phyloP scores from a whole-genome alignment of 2,113 vertebrate genomes.

The Hydrolagus affinis region DNA sequence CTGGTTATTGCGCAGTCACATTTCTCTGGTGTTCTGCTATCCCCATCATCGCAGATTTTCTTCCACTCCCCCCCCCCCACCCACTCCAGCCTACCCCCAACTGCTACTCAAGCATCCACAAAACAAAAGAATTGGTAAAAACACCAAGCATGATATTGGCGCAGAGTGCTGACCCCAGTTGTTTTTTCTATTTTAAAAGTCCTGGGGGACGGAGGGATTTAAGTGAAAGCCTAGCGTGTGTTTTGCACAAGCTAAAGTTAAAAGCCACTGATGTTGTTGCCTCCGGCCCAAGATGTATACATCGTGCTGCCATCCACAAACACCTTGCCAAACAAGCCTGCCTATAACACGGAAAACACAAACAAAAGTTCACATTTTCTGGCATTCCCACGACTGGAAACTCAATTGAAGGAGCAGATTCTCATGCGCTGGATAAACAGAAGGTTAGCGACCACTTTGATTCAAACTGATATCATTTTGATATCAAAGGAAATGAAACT shows the following conservation, averaged over 20 bases:
- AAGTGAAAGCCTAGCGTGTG: background rate
- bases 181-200: background rate
- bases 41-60: too few species aligned
- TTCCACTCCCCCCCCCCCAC: too few species aligned
- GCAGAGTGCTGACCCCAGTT: background rate
- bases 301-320: background rate
- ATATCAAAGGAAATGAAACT: too few species aligned
- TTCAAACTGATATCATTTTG: background rate
- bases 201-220: background rate
- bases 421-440: background rate
- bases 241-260: background rate
- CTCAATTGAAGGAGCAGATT: background rate
- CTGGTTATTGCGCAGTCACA: background rate
- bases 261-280: background rate
- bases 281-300: background rate
- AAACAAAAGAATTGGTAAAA: background rate
- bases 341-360: background rate
- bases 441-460: background rate
- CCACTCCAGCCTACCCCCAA: too few species aligned
- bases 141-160: background rate
- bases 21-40: background rate
- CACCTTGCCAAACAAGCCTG: background rate
- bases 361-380: background rate
- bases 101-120: background rate
- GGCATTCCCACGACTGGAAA: background rate